Evolutionary conservation across 2,113 vertebrate species (phyloP).

Genomic region (Erpornis zantholeuca): DNA sequence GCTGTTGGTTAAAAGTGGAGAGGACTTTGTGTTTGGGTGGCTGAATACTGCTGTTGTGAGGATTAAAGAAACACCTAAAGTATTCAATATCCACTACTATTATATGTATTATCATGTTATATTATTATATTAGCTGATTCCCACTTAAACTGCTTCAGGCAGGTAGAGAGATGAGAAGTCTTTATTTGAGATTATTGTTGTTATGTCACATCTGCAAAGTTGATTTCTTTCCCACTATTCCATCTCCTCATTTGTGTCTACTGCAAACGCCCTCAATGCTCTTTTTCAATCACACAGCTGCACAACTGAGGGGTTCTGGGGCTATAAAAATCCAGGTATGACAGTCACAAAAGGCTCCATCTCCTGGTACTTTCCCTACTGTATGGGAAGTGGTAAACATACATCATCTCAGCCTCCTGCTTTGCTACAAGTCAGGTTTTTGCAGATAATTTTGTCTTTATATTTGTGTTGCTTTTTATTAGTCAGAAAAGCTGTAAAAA

Average conservation of each 20-base stretch:
- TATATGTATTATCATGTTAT: too few species aligned
- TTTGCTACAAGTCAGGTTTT: background rate
- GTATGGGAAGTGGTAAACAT: background rate
- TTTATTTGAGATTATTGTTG: background rate
- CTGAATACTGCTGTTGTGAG: background rate
- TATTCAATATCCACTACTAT: background rate
- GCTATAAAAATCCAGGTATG: background rate
- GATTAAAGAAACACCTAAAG: background rate
- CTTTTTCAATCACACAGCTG: background rate
- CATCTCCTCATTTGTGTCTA: background rate
- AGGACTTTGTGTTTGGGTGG: background rate
- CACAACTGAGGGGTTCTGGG: background rate
- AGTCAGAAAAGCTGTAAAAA: constrained; percentile 8
- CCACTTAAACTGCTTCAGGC: background rate
- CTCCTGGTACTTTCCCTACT: background rate
- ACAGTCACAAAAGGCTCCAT: background rate
- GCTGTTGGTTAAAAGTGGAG: background rate
- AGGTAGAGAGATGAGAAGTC: background rate
- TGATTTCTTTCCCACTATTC: background rate
- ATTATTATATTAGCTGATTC: background rate
- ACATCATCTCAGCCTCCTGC: background rate
- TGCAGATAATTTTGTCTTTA: background rate
- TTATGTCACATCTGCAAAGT: background rate
- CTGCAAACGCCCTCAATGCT: background rate
- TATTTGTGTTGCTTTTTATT: background rate